phyloP scores from a whole-genome alignment of 2,113 vertebrate species.

The Nanger granti region DNA sequence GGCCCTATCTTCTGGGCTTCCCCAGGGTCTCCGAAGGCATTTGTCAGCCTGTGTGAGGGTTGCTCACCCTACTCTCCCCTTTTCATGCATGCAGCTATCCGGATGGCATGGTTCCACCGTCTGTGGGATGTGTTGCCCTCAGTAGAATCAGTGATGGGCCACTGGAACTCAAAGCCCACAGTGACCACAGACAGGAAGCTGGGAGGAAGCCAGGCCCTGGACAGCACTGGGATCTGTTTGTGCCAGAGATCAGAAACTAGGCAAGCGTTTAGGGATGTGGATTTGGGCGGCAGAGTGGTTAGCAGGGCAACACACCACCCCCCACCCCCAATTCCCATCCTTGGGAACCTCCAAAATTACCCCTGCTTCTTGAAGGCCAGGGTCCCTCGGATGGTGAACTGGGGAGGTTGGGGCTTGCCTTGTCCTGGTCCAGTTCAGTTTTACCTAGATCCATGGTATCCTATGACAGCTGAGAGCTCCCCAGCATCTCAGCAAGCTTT shows the following conservation, averaged over 20 bases:
- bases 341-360: neutral
- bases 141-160: neutral
- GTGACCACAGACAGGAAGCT: neutral
- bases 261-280: neutral
- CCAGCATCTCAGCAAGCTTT: neutral
- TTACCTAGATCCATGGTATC: neutral
- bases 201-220: neutral
- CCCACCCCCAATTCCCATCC: accelerated
- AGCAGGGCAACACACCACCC: neutral
- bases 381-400: neutral
- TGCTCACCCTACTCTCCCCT: neutral
- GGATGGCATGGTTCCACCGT: neutral
- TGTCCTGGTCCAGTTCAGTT: neutral
- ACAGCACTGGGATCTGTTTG: neutral
- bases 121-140: no score
- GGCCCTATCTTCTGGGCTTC: neutral
- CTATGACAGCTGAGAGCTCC: neutral
- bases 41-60: neutral
- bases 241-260: neutral
- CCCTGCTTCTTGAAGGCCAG: neutral
- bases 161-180: neutral
- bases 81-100: neutral
- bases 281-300: neutral
- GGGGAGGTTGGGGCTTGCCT: neutral
- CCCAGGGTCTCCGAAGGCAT: neutral